Conservation (phyloP, 1,140 invertebrate genomes). For the Eciton burchellii region DNA sequence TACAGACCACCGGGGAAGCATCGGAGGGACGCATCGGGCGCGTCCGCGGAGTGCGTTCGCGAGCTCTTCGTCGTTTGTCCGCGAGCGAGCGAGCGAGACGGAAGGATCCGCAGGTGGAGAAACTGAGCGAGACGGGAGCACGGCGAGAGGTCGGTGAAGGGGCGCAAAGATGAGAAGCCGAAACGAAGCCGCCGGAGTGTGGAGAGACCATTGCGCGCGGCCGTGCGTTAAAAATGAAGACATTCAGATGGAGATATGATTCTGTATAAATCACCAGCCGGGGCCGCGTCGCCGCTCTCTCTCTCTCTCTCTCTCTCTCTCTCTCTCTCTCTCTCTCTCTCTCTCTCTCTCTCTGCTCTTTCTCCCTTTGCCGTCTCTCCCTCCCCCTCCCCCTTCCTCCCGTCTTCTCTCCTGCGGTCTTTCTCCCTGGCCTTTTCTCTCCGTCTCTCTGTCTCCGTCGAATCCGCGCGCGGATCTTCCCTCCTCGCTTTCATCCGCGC, state of each 20-base stretch:
- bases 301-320: constrained; percentile 49
- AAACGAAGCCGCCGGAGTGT: constrained; percentile 63
- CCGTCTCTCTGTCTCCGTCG: neutral
- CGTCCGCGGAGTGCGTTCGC: constrained; percentile 21
- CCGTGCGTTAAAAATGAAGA: constrained; percentile 81
- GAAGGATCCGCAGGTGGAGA: neutral
- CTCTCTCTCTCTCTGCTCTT: constrained; percentile 25
- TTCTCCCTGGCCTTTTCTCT: neutral
- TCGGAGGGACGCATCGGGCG: constrained; percentile 52
- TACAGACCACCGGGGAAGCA: constrained; percentile 65
- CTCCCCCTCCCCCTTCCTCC: neutral
- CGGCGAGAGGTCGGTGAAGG: constrained; percentile 30
- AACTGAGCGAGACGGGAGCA: constrained; percentile 22
- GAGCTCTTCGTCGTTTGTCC: neutral
- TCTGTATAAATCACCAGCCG: constrained; percentile 80
- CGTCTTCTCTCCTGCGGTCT: constrained; percentile 2
- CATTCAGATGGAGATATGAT: constrained; percentile 82
- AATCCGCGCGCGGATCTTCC: constrained; percentile 15
- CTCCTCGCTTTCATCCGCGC: constrained; percentile 41
- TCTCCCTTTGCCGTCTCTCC: neutral
- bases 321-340: no score
- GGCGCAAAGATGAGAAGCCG: constrained; percentile 56
- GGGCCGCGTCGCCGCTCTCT: constrained; percentile 65
- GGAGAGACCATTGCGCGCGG: constrained; percentile 66
- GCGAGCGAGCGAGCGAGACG: constrained; percentile 1